Base-by-base conservation (phyloP, 2,113 vertebrate genomes). In the Semicossyphus pulcher region DNA sequence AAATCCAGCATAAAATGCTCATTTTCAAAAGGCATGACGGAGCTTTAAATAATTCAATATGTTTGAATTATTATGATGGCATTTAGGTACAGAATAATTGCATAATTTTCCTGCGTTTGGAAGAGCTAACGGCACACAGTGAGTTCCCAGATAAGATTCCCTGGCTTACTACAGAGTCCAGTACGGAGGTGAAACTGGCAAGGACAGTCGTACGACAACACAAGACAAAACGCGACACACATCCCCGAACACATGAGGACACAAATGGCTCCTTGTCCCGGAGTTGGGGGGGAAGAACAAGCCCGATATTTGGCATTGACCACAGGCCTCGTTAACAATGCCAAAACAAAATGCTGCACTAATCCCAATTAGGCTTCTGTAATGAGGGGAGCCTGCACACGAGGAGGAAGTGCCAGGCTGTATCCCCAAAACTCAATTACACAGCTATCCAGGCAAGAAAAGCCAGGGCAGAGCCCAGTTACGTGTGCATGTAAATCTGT, bases 361-460 rank as follows among this genome's bases (percentile, higher is more conserved):
- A 92, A 92, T 92, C 85, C 85, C 82, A 90, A 86, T 91, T 92
- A 89, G 83, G 75, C 83, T 47, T 82, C 77, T 69, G 75, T 93
- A 90, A 93, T 89, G 87, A 91, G 72, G 57, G 81, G 57, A 81
- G 71, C 57, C 74, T 74, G 83, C 81, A 85, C 64, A 80, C 72
- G 48, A 77, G 41, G 42, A 78, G 62, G 64, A 80, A 79, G 72
- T 76, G 86, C 72, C 79, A 75, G 74, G 59, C 78, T 67, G 73
- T 72, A 77, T 85, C 58, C 58, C 75, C 62, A 74, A 86, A 91
- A 90, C 84, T 81, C 79, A 84, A 91, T 92, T 91, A 87, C 74
- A 83, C 60, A 68, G 66, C 60, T 65, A 88, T 76, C 36, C 83
- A 82, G 77, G 80, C 88, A 84, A 84, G 68, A 57, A 59, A 72